phyloP scores from a whole-genome alignment of 2,797 vertebrate species.

The Cryptoprocta ferox region DNA sequence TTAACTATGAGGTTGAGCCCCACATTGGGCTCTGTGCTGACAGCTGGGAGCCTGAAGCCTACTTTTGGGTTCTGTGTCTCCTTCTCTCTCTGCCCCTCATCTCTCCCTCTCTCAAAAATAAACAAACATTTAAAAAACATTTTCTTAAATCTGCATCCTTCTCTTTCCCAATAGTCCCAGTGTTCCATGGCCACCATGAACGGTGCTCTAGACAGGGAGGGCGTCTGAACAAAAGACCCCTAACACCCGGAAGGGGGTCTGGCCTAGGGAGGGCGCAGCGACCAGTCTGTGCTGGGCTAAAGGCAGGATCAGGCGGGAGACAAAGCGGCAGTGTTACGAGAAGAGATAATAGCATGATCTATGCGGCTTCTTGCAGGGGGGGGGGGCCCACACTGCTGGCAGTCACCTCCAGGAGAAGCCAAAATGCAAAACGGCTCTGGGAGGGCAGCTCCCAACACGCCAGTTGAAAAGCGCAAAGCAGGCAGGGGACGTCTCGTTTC shows the following conservation, averaged over 20 bases:
- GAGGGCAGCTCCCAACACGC: background rate
- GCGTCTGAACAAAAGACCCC: constrained; percentile 84
- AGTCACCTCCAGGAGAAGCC: constrained; percentile 77
- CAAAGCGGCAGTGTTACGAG: constrained; percentile 85
- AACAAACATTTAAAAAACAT: too few relatives aligned
- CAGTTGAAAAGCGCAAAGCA: background rate
- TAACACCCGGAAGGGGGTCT: constrained; percentile 44
- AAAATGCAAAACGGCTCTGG: background rate
- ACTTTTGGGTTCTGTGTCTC: too few relatives aligned
- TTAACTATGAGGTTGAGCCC: too few relatives aligned
- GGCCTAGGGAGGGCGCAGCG: constrained; percentile 83
- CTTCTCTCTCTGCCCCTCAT: too few relatives aligned
- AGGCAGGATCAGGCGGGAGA: constrained; percentile 79
- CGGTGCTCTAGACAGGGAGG: background rate
- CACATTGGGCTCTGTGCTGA: too few relatives aligned
- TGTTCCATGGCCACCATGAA: constrained; percentile 72
- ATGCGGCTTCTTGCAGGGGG: constrained; percentile 53
- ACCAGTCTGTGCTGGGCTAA: constrained; percentile 80
- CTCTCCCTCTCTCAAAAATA: too few relatives aligned
- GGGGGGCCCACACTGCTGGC: constrained; percentile 77
- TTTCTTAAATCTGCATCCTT: constrained; percentile 64
- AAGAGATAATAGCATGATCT: constrained; percentile 79
- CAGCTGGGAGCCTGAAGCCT: too few relatives aligned
- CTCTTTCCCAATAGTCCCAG: constrained; percentile 68
- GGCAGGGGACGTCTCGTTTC: background rate